Evolutionary conservation across 2,113 vertebrate species (phyloP).

Genomic region (Myocastor coypus): DNA sequence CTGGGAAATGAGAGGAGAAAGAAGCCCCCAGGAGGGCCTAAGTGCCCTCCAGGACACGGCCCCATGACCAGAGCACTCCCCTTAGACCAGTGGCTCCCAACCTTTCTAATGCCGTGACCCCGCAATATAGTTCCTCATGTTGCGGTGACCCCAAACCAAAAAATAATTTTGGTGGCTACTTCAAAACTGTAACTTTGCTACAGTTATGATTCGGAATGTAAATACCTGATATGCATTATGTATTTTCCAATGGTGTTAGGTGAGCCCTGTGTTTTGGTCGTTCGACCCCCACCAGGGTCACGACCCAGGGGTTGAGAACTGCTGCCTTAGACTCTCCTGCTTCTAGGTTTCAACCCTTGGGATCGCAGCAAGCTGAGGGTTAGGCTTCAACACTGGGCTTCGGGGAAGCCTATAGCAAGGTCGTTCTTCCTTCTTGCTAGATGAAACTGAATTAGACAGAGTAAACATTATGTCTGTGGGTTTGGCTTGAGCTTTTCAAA

Average conservation of each 20-base stretch:
- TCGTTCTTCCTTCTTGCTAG: not conserved
- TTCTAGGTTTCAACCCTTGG: not conserved
- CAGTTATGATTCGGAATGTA: too few relatives aligned
- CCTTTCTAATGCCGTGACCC: too few relatives aligned
- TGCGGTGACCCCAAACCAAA: too few relatives aligned
- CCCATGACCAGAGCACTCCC: not conserved
- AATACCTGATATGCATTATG: too few relatives aligned
- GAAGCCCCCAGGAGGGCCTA: not conserved
- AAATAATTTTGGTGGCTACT: too few relatives aligned
- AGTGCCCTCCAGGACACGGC: not conserved
- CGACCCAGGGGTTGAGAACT: too few relatives aligned
- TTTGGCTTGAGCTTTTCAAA: constrained; percentile 52
- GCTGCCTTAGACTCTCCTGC: not conserved
- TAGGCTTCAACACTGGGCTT: not conserved
- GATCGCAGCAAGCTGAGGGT: not conserved
- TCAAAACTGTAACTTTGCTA: too few relatives aligned
- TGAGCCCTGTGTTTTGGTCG: too few relatives aligned
- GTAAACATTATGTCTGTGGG: not conserved
- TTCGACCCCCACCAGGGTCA: too few relatives aligned
- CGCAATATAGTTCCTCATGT: too few relatives aligned
- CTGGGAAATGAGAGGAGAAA: not conserved
- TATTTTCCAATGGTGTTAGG: too few relatives aligned
- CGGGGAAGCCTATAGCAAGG: not conserved
- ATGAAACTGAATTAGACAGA: not conserved
- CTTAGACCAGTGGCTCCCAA: too few relatives aligned